Conservation (phyloP, 2,888 invertebrate species). For the Buathra laborator region DNA sequence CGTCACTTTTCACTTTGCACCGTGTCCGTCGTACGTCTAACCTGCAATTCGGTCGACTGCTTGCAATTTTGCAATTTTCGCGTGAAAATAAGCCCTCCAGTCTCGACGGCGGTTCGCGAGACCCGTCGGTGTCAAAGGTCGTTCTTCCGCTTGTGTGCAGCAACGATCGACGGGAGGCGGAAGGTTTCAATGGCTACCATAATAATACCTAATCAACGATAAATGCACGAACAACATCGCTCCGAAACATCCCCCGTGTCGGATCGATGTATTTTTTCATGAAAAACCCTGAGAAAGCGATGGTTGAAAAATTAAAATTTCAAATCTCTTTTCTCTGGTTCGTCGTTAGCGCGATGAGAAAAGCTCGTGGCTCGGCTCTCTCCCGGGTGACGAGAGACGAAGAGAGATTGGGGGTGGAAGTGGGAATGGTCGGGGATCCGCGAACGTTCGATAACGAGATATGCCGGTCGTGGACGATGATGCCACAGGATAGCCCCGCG, state of each 20-base stretch:
- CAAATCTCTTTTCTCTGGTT: constrained; percentile 73
- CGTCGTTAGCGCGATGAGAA: constrained; percentile 66
- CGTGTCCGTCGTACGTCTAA: constrained; percentile 4
- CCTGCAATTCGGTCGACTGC: constrained; percentile 25
- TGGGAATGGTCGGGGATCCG: constrained; percentile 34
- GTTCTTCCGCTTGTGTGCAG: not conserved
- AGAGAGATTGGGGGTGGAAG: constrained; percentile 1
- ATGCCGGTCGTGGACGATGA: constrained; percentile 38
- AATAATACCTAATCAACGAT: not conserved
- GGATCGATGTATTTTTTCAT: constrained; percentile 18
- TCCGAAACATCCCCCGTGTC: not conserved
- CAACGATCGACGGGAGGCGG: constrained; percentile 18
- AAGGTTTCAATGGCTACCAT: constrained; percentile 36
- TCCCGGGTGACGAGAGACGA: not conserved
- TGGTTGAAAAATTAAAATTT: constrained; percentile 68
- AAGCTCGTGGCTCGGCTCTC: not conserved
- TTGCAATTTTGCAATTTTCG: constrained; percentile 31
- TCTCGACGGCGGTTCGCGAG: constrained; percentile 24
- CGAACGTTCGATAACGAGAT: constrained; percentile 56
- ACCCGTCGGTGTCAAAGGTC: constrained; percentile 24
- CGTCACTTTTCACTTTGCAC: constrained; percentile 59
- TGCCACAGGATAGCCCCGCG: not conserved
- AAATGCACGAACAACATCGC: constrained; percentile 2
- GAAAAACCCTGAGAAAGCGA: constrained; percentile 30
- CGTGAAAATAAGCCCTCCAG: constrained; percentile 18